Evolutionary conservation across 2,888 invertebrate genomes (phyloP).

Genomic region (Pyrgus malvae): DNA sequence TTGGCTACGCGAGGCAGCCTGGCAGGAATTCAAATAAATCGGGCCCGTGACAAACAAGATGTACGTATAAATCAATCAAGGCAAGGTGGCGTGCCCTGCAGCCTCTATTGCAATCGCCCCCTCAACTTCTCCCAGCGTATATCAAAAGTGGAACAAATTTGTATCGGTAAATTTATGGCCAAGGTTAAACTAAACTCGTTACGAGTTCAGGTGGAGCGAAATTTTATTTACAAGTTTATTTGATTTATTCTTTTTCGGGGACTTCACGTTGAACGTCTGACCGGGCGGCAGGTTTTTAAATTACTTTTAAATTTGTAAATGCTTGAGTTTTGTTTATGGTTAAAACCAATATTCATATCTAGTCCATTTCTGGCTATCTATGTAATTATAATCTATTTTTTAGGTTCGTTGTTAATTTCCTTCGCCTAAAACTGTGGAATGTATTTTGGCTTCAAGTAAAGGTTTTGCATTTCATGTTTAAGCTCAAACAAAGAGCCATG

Average conservation of each 20-base stretch:
- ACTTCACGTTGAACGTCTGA: slow-evolving; percentile 28
- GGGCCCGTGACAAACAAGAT: slow-evolving; percentile 80
- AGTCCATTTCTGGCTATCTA: too few species aligned
- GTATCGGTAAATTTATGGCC: slow-evolving; percentile 75
- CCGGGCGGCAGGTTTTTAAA: slow-evolving; percentile 4
- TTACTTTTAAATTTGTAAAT: slow-evolving; percentile 11
- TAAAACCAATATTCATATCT: too few species aligned
- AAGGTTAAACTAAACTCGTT: slow-evolving; percentile 77
- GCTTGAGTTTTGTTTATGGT: too few species aligned
- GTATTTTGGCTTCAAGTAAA: too few species aligned
- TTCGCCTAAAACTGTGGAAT: too few species aligned
- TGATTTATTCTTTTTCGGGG: slow-evolving; percentile 59
- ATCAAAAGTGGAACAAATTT: slow-evolving; percentile 66
- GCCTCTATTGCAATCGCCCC: slow-evolving; percentile 69
- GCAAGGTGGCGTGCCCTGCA: slow-evolving; percentile 77
- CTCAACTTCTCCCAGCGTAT: slow-evolving; percentile 49
- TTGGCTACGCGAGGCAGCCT: slow-evolving; percentile 66
- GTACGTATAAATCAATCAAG: slow-evolving; percentile 81
- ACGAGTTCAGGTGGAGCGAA: slow-evolving; percentile 62
- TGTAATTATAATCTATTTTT: too few species aligned
- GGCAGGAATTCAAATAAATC: slow-evolving; percentile 83
- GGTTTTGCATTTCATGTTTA: too few species aligned
- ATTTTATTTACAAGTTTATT: slow-evolving; percentile 64
- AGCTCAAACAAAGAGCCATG: too few species aligned
- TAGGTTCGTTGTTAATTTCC: too few species aligned